Conservation (phyloP, 2,113 vertebrate species). For the Lanius collurio region DNA sequence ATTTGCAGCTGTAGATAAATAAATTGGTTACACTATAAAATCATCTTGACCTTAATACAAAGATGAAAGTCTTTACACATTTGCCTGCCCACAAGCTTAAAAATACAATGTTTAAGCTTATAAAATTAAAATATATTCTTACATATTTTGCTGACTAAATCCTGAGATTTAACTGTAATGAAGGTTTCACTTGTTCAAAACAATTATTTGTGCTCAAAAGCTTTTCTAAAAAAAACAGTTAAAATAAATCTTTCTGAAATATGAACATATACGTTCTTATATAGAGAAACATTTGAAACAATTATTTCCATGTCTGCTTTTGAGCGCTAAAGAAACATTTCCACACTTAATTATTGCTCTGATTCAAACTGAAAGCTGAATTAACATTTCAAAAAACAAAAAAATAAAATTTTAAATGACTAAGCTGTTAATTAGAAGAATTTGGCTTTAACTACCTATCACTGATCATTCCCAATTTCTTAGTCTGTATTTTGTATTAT, state of each 20-base stretch:
- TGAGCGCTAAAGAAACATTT: neutral
- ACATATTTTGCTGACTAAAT: neutral
- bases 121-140: neutral
- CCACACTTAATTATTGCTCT: neutral
- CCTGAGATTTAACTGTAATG: neutral
- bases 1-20: conserved; percentile 7
- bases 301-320: neutral
- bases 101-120: neutral
- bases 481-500: neutral
- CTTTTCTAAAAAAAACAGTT: neutral
- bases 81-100: neutral
- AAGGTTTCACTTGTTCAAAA: neutral
- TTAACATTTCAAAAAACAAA: neutral
- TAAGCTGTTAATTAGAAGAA: neutral
- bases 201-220: neutral
- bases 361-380: neutral
- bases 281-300: neutral
- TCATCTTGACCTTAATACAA: neutral
- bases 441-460: neutral
- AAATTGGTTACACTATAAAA: neutral
- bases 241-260: neutral
- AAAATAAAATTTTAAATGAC: neutral
- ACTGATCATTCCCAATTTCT: neutral
- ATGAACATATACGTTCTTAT: neutral
- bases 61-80: neutral